These are phyloP conservation scores for Tokudaia tokunoshimensis DNA, from an alignment of 2,797 vertebrate genomes.

Conservation along the genomic window DNA sequence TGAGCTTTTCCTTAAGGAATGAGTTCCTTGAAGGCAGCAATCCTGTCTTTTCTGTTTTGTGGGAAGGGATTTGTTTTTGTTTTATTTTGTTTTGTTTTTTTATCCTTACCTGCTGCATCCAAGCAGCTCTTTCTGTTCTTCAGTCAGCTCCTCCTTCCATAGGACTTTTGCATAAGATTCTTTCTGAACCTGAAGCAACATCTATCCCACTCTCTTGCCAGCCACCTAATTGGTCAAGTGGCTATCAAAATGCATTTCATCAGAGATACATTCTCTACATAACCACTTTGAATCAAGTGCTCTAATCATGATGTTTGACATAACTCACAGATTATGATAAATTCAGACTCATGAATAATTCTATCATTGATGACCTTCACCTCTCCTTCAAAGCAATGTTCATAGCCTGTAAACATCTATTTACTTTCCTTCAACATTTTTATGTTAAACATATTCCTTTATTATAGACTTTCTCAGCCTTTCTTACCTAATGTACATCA, in stretches of 20 bases:
- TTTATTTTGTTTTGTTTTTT: neutral
- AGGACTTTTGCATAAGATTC: neutral
- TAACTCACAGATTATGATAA: neutral
- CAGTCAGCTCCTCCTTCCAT: neutral
- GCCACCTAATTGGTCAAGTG: neutral
- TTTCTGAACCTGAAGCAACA: neutral
- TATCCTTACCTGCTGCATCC: neutral
- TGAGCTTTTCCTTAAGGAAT: slow-evolving; percentile 1
- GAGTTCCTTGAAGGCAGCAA: slow-evolving; percentile 39
- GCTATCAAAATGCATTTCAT: slow-evolving; percentile 44
- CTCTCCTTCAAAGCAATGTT: slow-evolving; percentile 52
- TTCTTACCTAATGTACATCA: slow-evolving; percentile 28
- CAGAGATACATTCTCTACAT: slow-evolving; percentile 35
- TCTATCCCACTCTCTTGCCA: neutral
- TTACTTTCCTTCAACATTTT: slow-evolving; percentile 57
- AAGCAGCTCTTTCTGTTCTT: neutral
- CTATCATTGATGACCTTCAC: neutral
- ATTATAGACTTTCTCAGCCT: slow-evolving; percentile 37
- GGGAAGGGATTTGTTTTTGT: neutral
- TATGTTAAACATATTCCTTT: slow-evolving; percentile 33
- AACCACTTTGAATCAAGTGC: neutral
- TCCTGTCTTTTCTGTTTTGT: neutral
- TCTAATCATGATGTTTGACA: neutral
- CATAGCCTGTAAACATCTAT: slow-evolving; percentile 18
- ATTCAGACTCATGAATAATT: neutral